Conservation (phyloP, 2,888 invertebrate genomes). For the Caenorhabditis uteleia region DNA sequence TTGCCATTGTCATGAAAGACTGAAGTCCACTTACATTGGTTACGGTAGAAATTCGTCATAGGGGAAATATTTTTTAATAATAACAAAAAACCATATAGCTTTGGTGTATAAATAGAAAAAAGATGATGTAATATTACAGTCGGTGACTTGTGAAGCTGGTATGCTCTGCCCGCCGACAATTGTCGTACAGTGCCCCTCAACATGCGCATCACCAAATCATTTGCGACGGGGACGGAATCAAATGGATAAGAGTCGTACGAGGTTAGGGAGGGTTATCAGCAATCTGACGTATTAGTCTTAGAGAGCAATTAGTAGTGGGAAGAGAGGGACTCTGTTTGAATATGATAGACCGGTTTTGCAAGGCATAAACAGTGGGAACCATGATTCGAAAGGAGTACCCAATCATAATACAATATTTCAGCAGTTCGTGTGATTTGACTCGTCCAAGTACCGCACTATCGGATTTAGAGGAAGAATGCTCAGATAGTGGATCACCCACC, state of each 20-base stretch:
- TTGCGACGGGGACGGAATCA: constrained; percentile 31
- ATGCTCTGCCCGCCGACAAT: constrained; percentile 49
- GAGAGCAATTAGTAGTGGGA: neutral
- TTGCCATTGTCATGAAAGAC: too few species aligned
- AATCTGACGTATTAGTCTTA: neutral
- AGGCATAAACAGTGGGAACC: too few species aligned
- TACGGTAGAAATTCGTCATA: too few species aligned
- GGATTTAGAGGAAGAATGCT: constrained; percentile 50
- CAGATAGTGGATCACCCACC: constrained; percentile 46
- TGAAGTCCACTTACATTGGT: too few species aligned
- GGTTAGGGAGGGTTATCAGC: constrained; percentile 5
- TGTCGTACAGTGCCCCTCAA: constrained; percentile 51
- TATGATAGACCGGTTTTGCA: neutral
- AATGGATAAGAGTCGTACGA: constrained; percentile 33
- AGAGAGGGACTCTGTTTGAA: too few species aligned
- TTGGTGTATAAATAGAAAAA: too few species aligned
- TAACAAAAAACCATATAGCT: too few species aligned
- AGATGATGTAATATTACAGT: constrained; percentile 9
- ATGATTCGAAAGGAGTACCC: neutral
- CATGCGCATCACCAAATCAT: constrained; percentile 47
- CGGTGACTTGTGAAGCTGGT: constrained; percentile 39
- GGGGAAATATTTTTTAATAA: too few species aligned
- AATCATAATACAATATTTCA: constrained; percentile 12
- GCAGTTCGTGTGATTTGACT: constrained; percentile 45
- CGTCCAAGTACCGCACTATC: constrained; percentile 50